phyloP scores from a whole-genome alignment of 2,113 vertebrate genomes.

The Microcebus ravelobensis region DNA sequence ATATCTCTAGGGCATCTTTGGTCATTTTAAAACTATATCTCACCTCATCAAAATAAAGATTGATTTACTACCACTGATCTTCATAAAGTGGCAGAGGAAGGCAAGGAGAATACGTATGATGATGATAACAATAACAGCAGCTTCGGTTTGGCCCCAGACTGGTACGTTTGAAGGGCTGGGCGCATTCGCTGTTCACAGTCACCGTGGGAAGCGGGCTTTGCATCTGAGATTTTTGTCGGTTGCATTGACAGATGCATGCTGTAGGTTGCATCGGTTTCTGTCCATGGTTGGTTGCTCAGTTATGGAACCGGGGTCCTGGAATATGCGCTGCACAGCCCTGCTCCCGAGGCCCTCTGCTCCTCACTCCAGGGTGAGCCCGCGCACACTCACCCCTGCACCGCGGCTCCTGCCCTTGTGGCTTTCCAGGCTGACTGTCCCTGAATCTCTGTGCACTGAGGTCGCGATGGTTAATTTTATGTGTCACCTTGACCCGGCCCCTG shows the following conservation, averaged over 20 bases:
- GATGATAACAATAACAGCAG: no score
- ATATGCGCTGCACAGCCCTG: not conserved
- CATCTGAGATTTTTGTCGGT: not conserved
- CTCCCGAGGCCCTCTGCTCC: not conserved
- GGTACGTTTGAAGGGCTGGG: not conserved
- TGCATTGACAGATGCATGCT: no score
- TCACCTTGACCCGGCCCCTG: not conserved
- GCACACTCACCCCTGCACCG: fast-evolving
- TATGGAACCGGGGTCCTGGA: not conserved
- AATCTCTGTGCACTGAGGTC: not conserved
- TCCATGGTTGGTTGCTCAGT: not conserved
- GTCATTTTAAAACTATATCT: not conserved
- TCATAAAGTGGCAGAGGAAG: not conserved
- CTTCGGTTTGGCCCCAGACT: not conserved
- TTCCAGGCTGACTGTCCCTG: not conserved
- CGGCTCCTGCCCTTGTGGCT: no score
- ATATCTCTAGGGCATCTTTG: not conserved
- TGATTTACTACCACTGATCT: not conserved
- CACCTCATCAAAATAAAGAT: not conserved
- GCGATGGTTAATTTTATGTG: not conserved
- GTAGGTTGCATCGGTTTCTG: no score
- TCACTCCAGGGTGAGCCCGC: fast-evolving
- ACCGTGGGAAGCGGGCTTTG: not conserved
- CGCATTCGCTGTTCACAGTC: not conserved
- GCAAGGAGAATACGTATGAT: fast-evolving